Conservation (phyloP, 2,113 vertebrate genomes). For the Pelodiscus sinensis region DNA sequence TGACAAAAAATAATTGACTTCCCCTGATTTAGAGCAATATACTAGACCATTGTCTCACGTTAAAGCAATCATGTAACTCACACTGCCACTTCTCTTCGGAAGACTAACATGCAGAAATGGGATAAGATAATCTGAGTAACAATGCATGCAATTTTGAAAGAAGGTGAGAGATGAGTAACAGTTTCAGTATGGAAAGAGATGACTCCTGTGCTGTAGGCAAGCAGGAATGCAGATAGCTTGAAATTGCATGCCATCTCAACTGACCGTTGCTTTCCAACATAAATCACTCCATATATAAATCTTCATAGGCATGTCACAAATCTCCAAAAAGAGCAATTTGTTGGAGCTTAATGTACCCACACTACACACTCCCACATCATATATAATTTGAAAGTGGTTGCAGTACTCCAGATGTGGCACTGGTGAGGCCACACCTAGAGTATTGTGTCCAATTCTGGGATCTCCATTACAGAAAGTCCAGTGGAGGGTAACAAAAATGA, state of each 20-base stretch:
- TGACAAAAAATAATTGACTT: no score
- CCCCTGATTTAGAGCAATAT: no score
- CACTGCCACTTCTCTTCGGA: no score
- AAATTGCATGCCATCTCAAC: neutral
- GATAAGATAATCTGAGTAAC: neutral
- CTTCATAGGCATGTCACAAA: neutral
- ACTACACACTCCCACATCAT: neutral
- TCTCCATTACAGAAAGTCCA: no score
- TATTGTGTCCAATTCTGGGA: no score
- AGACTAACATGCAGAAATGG: no score
- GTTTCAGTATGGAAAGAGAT: neutral
- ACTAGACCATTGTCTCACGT: no score
- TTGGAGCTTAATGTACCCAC: neutral
- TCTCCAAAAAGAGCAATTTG: neutral
- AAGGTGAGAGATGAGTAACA: neutral
- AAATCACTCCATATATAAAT: neutral
- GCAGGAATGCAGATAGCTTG: neutral
- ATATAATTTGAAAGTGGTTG: neutral
- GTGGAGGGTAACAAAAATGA: no score
- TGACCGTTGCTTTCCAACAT: neutral
- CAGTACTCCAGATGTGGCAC: no score
- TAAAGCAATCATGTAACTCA: no score
- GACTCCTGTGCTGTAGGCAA: no score
- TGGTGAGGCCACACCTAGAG: no score
- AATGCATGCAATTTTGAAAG: neutral